These are phyloP conservation scores for Drosophila lacteicornis DNA, from an alignment of 1,140 invertebrate species.

Conservation along the genomic window DNA sequence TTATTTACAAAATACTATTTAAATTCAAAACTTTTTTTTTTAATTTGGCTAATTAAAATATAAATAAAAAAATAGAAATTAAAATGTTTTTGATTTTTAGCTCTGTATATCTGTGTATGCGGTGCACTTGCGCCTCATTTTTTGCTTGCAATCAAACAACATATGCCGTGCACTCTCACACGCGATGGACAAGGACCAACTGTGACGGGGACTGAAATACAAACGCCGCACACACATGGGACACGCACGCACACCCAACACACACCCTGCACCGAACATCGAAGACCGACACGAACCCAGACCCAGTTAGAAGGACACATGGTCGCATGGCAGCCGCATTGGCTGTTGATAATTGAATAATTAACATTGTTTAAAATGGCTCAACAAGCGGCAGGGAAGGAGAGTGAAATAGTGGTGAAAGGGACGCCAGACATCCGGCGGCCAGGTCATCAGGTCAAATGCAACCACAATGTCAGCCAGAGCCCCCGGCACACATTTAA, in stretches of 20 bases:
- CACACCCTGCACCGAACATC: constrained; percentile 1
- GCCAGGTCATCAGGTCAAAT: constrained; percentile 77
- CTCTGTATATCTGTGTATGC: constrained; percentile 39
- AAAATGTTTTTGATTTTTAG: neutral
- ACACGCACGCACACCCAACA: constrained; percentile 13
- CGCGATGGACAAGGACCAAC: constrained; percentile 64
- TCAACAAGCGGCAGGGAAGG: constrained; percentile 18
- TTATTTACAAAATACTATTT: too few species aligned
- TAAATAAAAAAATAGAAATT: neutral
- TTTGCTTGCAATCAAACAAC: constrained; percentile 72
- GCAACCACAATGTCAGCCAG: constrained; percentile 78
- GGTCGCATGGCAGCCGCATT: constrained; percentile 56
- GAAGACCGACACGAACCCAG: constrained; percentile 5
- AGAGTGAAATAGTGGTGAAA: constrained; percentile 8
- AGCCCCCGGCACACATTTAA: constrained; percentile 55
- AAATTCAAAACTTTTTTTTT: too few species aligned
- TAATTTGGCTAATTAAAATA: too few species aligned
- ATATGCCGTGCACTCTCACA: constrained; percentile 66
- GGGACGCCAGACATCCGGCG: constrained; percentile 37
- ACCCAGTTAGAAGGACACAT: constrained; percentile 56
- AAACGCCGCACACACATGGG: constrained; percentile 12
- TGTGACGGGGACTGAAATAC: constrained; percentile 42
- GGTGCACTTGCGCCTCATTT: constrained; percentile 57
- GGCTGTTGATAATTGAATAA: constrained; percentile 82
- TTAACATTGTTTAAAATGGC: constrained; percentile 82